Conservation (phyloP, 2,797 vertebrate genomes). For the Pangasius larnaudii region DNA sequence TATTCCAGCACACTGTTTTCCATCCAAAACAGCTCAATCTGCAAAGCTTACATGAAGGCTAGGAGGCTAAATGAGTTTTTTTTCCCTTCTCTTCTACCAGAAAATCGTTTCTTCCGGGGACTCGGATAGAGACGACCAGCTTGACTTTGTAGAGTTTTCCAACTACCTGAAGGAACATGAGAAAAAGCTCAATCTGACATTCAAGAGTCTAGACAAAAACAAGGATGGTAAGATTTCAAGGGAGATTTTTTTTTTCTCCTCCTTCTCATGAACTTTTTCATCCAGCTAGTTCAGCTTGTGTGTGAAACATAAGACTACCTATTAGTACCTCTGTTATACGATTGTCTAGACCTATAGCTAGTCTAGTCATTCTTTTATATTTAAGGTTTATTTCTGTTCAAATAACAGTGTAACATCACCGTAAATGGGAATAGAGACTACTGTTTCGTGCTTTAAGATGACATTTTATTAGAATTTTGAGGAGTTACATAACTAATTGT, state of each 20-base stretch:
- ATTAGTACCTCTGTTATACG: too few relatives aligned
- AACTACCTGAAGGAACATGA: constrained; percentile 96
- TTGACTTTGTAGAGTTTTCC: constrained; percentile 93
- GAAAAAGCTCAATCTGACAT: constrained; percentile 92
- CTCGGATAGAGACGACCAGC: constrained; percentile 82
- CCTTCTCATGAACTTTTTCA: not conserved
- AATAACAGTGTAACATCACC: too few relatives aligned
- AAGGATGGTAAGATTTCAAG: constrained; percentile 82
- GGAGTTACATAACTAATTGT: too few relatives aligned
- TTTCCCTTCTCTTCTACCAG: constrained; percentile 65
- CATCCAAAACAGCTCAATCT: not conserved
- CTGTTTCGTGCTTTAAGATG: too few relatives aligned
- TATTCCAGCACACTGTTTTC: not conserved
- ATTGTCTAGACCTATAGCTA: too few relatives aligned
- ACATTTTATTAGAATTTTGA: too few relatives aligned
- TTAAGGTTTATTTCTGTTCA: not conserved
- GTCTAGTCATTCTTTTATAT: too few relatives aligned
- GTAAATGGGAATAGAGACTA: too few relatives aligned
- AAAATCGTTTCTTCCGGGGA: constrained; percentile 92
- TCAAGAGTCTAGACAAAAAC: constrained; percentile 96
- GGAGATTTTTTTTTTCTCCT: not conserved
- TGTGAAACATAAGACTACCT: not conserved
- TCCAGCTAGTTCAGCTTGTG: not conserved
- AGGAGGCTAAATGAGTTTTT: not conserved
- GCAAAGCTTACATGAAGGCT: not conserved